Conservation (phyloP, 2,888 invertebrate species). For the Hemistola chrysoprasaria region DNA sequence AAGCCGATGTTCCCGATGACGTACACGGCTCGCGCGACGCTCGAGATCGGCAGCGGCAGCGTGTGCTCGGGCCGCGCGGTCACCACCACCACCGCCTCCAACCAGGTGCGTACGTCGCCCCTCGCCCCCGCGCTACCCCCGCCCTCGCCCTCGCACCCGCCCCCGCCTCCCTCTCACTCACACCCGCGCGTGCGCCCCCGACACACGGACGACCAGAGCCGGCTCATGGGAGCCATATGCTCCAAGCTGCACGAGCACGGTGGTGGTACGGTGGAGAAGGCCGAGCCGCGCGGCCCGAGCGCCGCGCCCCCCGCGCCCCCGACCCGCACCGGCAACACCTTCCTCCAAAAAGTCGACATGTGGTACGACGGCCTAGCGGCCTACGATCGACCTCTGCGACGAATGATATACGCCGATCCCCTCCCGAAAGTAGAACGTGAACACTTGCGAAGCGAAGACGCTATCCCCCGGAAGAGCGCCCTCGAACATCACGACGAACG, state of each 20-base stretch:
- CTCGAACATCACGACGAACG: not conserved
- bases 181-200: constrained; percentile 7
- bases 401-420: not conserved
- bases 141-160: constrained; percentile 6
- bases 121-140: constrained; percentile 14
- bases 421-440: no score
- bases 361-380: constrained; percentile 47
- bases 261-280: constrained; percentile 32
- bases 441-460: not conserved
- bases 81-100: constrained; percentile 78
- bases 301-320: constrained; percentile 2
- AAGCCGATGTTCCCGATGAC: constrained; percentile 75
- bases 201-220: constrained; percentile 29
- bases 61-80: constrained; percentile 77
- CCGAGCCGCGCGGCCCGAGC: constrained; percentile 43
- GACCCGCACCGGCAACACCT: constrained; percentile 1
- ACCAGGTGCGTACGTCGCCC: constrained; percentile 70
- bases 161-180: constrained; percentile 10
- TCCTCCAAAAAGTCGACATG: constrained; percentile 32
- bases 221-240: constrained; percentile 39
- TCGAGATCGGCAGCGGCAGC: constrained; percentile 78
- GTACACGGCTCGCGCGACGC: constrained; percentile 78
- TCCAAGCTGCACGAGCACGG: constrained; percentile 26
- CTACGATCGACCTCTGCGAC: constrained; percentile 23
- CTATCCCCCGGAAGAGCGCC: constrained; percentile 11